A percentile compares a stretch with the other conserved stretches of the same genome.
Evolutionary conservation across 2,113 vertebrate genomes (phyloP).

Genomic region (Tangachromis dhanisi): DNA sequence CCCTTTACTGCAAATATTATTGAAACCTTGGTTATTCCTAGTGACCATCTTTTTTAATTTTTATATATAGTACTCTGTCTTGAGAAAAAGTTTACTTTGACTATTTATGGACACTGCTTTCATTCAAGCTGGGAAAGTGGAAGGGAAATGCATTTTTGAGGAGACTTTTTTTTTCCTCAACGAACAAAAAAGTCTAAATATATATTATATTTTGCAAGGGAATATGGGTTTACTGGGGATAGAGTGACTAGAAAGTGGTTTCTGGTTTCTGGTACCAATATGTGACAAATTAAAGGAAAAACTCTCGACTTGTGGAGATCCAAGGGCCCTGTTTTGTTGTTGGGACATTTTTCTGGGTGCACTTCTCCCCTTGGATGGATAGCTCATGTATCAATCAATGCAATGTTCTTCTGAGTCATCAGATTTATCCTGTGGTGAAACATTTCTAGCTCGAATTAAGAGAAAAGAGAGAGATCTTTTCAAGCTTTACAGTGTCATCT

Average conservation of each 20-base stretch:
- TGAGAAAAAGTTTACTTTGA: neutral
- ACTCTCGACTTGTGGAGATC: neutral
- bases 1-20: neutral
- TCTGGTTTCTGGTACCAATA: neutral
- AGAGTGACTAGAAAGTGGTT: no score
- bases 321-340: neutral
- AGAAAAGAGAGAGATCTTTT: neutral
- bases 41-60: neutral
- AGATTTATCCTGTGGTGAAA: neutral
- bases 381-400: accelerated
- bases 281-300: neutral
- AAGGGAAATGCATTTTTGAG: neutral
- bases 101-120: slow-evolving; percentile 3
- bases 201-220: neutral
- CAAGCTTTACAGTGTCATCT: neutral
- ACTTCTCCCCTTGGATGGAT: neutral
- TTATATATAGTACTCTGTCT: neutral
- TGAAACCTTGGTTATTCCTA: neutral
- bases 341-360: neutral
- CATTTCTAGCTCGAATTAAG: neutral
- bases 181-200: neutral
- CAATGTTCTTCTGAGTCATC: neutral
- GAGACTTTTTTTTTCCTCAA: neutral
- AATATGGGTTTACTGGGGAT: neutral
- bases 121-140: neutral